Percentiles rank a stretch among this genome's conserved stretches.
These are phyloP conservation scores for Magallana nippona DNA, from an alignment of 2,888 invertebrate genomes.

Conservation along the genomic window DNA sequence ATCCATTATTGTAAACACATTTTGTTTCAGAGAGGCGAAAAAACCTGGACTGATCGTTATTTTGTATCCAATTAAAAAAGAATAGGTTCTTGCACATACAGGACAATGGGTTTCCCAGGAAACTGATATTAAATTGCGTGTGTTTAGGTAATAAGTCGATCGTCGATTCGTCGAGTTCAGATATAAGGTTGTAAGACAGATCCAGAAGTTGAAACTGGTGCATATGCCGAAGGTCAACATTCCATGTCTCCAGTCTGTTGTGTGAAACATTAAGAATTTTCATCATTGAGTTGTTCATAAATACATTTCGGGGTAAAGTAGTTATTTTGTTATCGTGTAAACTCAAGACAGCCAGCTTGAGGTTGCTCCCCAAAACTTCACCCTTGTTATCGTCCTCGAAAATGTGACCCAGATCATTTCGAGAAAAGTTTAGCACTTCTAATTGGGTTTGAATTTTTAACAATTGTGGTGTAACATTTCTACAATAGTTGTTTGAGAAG, in stretches of 20 bases:
- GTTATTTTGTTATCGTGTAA: conserved; percentile 34
- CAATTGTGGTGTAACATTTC: background rate
- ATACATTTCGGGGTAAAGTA: background rate
- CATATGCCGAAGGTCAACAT: background rate
- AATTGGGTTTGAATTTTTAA: background rate
- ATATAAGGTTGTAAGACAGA: background rate
- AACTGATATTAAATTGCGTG: background rate
- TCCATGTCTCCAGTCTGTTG: conserved; percentile 28
- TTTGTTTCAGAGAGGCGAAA: background rate
- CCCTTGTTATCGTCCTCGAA: conserved; percentile 19
- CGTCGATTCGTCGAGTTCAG: background rate
- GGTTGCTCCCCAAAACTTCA: background rate
- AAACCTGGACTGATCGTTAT: background rate
- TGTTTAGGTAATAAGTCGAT: background rate
- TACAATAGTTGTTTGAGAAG: conserved; percentile 3
- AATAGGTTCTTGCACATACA: background rate
- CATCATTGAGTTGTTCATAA: background rate
- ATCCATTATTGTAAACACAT: conserved; percentile 4
- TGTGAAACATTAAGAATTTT: conserved; percentile 16
- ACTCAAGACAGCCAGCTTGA: conserved; percentile 1
- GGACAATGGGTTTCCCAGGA: conserved; percentile 12
- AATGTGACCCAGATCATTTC: conserved; percentile 25
- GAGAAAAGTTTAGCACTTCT: background rate
- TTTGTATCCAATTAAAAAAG: background rate
- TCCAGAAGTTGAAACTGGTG: background rate